Base-by-base conservation (phyloP, 1,140 invertebrate genomes). In the Lordiphosa mommai region DNA sequence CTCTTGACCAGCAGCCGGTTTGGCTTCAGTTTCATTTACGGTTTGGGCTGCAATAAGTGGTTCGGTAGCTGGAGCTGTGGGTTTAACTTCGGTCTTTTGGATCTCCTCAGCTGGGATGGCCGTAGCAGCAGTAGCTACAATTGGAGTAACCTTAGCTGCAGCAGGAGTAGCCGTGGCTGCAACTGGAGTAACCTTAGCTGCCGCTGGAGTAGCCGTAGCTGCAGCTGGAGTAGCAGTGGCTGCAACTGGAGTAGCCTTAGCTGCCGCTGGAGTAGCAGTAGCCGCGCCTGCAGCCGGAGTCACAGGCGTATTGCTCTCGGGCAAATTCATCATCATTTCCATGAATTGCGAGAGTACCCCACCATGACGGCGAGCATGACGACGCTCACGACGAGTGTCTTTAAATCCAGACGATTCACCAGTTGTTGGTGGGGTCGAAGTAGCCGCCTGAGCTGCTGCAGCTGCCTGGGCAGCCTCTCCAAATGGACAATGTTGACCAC, bases 261-360 rank as follows among this genome's bases (percentile, higher is more conserved):
- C 8, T 20, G 23, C 1, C 1, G 23, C 6, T 27, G 23, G 23
- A 7, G 47, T 29, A 10, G 17, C n/a, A n/a, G n/a, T n/a, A n/a
- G n/a, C n/a, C n/a, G n/a, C n/a, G n/a, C n/a, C 6, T 10, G 61
- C 13, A 14, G 65, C 5, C 4, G 49, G 7, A 29, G 47, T 20
- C 36, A 48, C 13, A 7, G 67, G 9, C 4, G 57, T 34, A 5
- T 64, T 68, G 41, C 71, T 65, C 5, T 88, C 61, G 16, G 87
- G 85, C 41, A 87, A 59, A 44, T 88, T 77, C 16, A 65, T 64
- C 84, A 88, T 88, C 66, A 87, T 80, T 33, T 87, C 71, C 9
- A 86, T 56, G 16, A 88, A 61, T 20, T 88, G 63, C 0, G 77
- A 76, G 16, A 89, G 63, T 2, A 89, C 60, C 1, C 72, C 67